Evolutionary conservation across 2,888 invertebrate species (phyloP).

Genomic region (Torymus texanus): DNA sequence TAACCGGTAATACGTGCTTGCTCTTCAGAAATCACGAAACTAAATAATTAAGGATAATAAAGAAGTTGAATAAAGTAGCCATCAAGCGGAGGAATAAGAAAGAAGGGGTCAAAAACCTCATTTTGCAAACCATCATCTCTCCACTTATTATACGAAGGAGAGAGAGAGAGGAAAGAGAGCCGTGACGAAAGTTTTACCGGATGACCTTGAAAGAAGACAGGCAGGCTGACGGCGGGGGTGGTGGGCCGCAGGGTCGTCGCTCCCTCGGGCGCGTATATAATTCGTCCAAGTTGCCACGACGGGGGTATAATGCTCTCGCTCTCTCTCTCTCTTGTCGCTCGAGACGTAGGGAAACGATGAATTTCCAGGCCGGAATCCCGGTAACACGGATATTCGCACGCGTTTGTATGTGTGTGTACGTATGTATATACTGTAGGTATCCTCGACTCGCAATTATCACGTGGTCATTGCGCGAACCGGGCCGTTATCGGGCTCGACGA

Average conservation of each 20-base stretch:
- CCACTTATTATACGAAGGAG: background rate
- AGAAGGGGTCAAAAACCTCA: constrained; percentile 18
- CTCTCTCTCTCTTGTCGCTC: background rate
- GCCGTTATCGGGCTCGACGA: constrained; percentile 68
- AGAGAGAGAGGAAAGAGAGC: background rate
- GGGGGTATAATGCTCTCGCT: background rate
- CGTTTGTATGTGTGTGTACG: constrained; percentile 4
- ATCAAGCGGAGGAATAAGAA: no score
- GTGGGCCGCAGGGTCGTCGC: constrained; percentile 23
- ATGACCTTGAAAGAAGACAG: constrained; percentile 10
- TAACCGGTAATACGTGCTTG: no score
- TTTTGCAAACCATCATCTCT: constrained; percentile 6
- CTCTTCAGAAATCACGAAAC: no score
- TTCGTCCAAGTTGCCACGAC: constrained; percentile 31
- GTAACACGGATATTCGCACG: constrained; percentile 63
- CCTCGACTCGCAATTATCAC: constrained; percentile 70
- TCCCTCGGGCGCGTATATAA: constrained; percentile 4
- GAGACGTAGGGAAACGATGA: constrained; percentile 66
- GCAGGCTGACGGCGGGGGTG: background rate
- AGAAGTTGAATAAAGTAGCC: no score
- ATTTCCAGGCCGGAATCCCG: constrained; percentile 68
- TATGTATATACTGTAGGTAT: no score
- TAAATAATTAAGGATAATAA: no score
- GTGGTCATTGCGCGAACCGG: constrained; percentile 71
- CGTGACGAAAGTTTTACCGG: background rate